Evolutionary conservation across 2,113 vertebrate genomes (phyloP), one percentile per base, ranked within the genome.

Genomic region (Pongo abelii): DNA sequence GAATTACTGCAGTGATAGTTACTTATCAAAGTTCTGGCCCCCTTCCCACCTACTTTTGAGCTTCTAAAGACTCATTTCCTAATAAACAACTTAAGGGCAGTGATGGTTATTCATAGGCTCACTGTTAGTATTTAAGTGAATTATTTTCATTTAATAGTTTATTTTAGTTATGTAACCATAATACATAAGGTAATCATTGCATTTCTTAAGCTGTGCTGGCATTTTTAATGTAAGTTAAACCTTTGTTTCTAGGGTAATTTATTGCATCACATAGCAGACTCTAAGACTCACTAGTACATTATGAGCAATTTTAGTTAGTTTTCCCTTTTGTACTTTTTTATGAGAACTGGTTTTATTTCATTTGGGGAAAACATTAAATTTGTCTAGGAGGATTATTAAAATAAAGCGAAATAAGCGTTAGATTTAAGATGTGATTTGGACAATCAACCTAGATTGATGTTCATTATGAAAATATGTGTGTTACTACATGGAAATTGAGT

Each of bases 251-350:
- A 48, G 8, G 2, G 40, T 95, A 89, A 94, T 93, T 97, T 97
- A 93, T 6, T 13, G 7, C 23, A n/a, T 9, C 14, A 92, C 2
- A 0, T 10, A 89, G 75, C 30, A 74, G 52, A 74, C 18, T 72
- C 23, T 93, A 81, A 97, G n/a, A 46, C 10, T 96, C 59, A 38
- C 48, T 91, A 17, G 2, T 87, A 95, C 1, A 38, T 50, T 92
- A 74, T 4, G 94, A 91, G 12, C 52, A 59, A 38, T 94, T 64
- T 97, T 94, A 95, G 18, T 86, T 79, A 89, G 16, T 17, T 98
- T 97, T 94, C 23, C 4, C 32, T 92, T 98, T 96, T 97, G n/a
- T 91, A 16, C 14, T 86, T 96, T 5, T 10, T 96, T 96, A 94
- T 91, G 75, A 91, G 18, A 40, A 38, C 1, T 55, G 78, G 59